Evolutionary conservation across 2,888 invertebrate species (phyloP), one percentile per base, ranked within the genome.

Genomic region (Habroteleia sp.): DNA sequence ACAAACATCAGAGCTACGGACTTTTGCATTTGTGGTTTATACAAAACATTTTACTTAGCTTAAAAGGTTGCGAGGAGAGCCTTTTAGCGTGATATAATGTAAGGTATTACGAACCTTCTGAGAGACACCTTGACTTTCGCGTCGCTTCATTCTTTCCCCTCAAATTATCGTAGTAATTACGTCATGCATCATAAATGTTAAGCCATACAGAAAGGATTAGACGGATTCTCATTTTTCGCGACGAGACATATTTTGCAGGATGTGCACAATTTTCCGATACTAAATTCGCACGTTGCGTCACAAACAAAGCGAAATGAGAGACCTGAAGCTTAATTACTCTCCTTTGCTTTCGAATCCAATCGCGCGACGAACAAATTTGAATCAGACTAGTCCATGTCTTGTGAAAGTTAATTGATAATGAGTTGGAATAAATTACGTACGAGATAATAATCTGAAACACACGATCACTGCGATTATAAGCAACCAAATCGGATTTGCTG

Each of bases 81-180:
- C 84, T 83, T 84, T 84, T 81, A 82, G 80, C 74, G 68, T 60
- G 74, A 81, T 81, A 78, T 85, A 85, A 85, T 82, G 82, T 79
- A 68, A 74, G 79, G 77, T 74, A 83, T 85, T 85, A 85, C n/a
- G 79, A 77, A 63, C 76, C 83, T 79, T 78, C 20, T 35, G 80
- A 76, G 83, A 72, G 76, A 80, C 80, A 77, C 76, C 80, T 76
- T 58, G 48, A 60, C 71, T 73, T 71, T 74, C 66, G 35, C 52
- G 60, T 50, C 41, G n/a, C 56, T 74, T 68, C 41, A 73, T 69
- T 65, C 75, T 66, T 75, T 76, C 69, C 69, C 73, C 66, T 77
- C 81, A 80, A 84, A 85, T 84, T 84, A 85, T 85, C 80, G 80
- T 74, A 72, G 80, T 85, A 85, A 86, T 86, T 84, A 84, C 80